Base-by-base conservation (phyloP, 2,888 invertebrate species). In the Drosophila parthenogenetica region DNA sequence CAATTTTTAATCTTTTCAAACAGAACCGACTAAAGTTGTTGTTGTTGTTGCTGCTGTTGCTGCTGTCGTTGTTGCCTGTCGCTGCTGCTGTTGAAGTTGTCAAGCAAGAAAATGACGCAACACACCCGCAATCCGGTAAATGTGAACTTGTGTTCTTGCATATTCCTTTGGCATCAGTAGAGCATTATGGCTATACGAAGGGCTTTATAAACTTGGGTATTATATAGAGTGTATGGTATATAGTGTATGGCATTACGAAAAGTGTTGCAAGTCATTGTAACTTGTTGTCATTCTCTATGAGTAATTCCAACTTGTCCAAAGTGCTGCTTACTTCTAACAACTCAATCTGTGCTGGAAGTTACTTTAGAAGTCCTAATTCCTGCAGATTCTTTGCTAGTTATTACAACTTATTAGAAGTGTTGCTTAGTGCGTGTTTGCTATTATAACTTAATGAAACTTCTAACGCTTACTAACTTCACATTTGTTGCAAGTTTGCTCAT, bases 1-100 rank as follows among this genome's bases (percentile, higher is more conserved):
- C 69, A 72, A 69, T 77, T 81, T 81, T 79, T 74, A 81, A 86
- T 86, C 86, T 83, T 79, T 77, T 70, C 58, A 78, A 82, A 74
- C 83, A 71, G 71, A 61, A 61, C 58, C 43, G 40, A 50, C 63
- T 57, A 60, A 62, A 61, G 62, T 72, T 65, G 54, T 48, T 73
- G 48, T 37, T 59, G 60, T 49, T 67, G 39, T 29, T 37, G 46
- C 49, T 55, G 57, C 17, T 43, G 58, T 22, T 67, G 46, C 37
- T 22, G 53, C 59, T 49, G 63, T 39, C 61, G 46, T 37, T 19
- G 60, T 45, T 78, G 69, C 43, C 59, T 49, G 63, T 35, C 61
- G 46, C 35, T 19, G 60, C 48, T 78, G 69, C 43, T 60, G 69
- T 74, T 72, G 61, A 79, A 82, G 78, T 80, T 77, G 68, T 61